phyloP scores from a whole-genome alignment of 2,113 vertebrate species.

The Gracilinanus agilis region DNA sequence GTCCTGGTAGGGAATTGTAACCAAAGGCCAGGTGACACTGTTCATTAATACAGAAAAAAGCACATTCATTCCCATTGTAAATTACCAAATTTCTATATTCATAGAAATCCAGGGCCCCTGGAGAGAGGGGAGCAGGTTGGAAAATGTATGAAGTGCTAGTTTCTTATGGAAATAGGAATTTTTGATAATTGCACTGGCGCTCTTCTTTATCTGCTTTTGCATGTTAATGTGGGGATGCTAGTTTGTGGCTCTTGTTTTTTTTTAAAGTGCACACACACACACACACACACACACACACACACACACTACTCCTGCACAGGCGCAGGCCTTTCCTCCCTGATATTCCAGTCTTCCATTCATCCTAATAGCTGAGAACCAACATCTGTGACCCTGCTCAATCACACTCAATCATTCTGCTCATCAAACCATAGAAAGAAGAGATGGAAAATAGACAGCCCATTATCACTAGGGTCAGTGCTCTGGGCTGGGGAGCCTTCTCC shows the following conservation, averaged over 20 bases:
- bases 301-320: neutral
- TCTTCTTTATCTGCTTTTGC: slow-evolving; percentile 68
- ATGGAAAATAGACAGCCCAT: neutral
- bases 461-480: neutral
- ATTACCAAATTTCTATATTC: slow-evolving; percentile 60
- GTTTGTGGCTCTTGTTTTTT: slow-evolving; percentile 52
- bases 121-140: slow-evolving; percentile 53
- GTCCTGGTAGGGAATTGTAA: neutral
- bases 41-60: slow-evolving; percentile 49
- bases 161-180: slow-evolving; percentile 77
- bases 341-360: slow-evolving; percentile 31
- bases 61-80: neutral
- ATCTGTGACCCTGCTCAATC: neutral
- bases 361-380: neutral
- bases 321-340: neutral
- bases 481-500: neutral
- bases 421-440: slow-evolving; percentile 34
- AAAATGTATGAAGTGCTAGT: slow-evolving; percentile 62
- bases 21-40: slow-evolving; percentile 24
- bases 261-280: neutral
- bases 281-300: neutral
- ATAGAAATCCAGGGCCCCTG: slow-evolving; percentile 49
- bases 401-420: slow-evolving; percentile 33
- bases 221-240: slow-evolving; percentile 58
- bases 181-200: slow-evolving; percentile 72